Percentiles rank a stretch among this genome's conserved stretches.
These are phyloP conservation scores for Drosophila acutilabella DNA, from an alignment of 2,888 invertebrate species.

Conservation along the genomic window DNA sequence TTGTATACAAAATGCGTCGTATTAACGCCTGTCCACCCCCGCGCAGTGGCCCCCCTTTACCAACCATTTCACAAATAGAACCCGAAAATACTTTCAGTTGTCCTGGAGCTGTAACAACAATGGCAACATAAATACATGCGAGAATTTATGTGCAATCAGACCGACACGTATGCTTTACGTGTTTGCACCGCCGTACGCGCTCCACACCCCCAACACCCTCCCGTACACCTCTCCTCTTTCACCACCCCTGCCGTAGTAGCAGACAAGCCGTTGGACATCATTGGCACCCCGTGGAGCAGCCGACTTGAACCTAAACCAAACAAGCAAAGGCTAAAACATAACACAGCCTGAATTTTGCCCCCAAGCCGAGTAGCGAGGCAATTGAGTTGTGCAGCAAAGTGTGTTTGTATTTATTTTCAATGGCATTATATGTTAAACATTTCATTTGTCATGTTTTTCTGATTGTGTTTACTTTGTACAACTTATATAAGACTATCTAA, in stretches of 20 bases:
- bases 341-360: constrained; percentile 63
- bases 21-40: constrained; percentile 56
- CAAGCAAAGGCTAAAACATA: constrained; percentile 45
- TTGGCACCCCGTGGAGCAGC: constrained; percentile 48
- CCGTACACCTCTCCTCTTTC: not conserved
- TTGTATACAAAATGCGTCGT: constrained; percentile 77
- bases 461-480: constrained; percentile 50
- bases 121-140: constrained; percentile 25
- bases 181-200: constrained; percentile 23
- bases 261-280: constrained; percentile 49
- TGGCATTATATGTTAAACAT: constrained; percentile 54
- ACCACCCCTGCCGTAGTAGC: not conserved
- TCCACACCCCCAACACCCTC: not conserved
- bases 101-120: constrained; percentile 18
- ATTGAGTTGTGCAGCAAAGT: too few species aligned
- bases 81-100: constrained; percentile 31
- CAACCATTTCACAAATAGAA: constrained; percentile 24
- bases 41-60: not conserved
- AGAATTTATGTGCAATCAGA: constrained; percentile 77
- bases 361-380: constrained; percentile 26
- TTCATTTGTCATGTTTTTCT: constrained; percentile 67
- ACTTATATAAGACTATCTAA: constrained; percentile 42
- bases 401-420: constrained; percentile 15
- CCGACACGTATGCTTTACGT: constrained; percentile 75
- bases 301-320: constrained; percentile 34